Evolutionary conservation across 2,113 vertebrate genomes (phyloP).

Genomic region (Setophaga kirtlandii): DNA sequence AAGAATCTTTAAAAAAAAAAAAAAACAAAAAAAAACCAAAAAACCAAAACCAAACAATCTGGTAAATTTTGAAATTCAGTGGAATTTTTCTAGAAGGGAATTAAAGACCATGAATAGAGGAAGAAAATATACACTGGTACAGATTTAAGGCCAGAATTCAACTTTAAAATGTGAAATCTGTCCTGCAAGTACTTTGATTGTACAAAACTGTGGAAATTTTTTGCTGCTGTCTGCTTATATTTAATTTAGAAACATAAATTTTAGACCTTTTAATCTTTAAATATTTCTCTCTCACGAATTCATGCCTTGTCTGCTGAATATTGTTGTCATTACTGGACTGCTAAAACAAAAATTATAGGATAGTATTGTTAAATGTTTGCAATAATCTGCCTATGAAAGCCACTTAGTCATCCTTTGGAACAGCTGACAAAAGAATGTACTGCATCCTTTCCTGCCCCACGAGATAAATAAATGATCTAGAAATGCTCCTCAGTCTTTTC

Average conservation of each 20-base stretch:
- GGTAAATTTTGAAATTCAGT: background rate
- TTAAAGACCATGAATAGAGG: rapidly evolving
- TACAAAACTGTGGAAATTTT: background rate
- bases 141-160: background rate
- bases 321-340: background rate
- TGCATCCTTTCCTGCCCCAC: background rate
- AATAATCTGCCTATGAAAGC: background rate
- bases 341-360: background rate
- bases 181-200: background rate
- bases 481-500: background rate
- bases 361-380: background rate
- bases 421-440: background rate
- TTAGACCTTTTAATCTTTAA: background rate
- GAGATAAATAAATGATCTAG: background rate
- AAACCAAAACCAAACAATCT: background rate
- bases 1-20: background rate
- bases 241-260: background rate
- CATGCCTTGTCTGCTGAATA: background rate
- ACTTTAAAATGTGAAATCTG: background rate
- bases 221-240: background rate
- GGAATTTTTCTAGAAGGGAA: background rate
- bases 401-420: background rate
- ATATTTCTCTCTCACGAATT: background rate
- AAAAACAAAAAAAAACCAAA: background rate
- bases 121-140: background rate